phyloP scores from a whole-genome alignment of 2,888 invertebrate genomes.

The Thymelicus acteon region DNA sequence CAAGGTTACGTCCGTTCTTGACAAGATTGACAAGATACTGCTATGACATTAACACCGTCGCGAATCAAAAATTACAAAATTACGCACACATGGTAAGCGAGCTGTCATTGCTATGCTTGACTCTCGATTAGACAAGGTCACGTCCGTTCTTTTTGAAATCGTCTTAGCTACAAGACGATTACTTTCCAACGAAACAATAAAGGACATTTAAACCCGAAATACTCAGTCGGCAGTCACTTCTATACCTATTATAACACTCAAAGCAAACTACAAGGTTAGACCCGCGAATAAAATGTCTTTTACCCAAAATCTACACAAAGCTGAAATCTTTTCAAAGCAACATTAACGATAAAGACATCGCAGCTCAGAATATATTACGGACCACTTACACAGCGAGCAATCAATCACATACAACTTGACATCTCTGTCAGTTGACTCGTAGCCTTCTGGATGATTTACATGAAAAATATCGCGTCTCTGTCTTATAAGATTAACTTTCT shows the following conservation, averaged over 20 bases:
- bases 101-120: too few relatives aligned
- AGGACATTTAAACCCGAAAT: too few relatives aligned
- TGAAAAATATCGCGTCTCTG: conserved; percentile 48
- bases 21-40: too few relatives aligned
- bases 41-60: too few relatives aligned
- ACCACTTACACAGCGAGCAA: conserved; percentile 50
- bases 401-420: conserved; percentile 59
- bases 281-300: background rate
- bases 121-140: too few relatives aligned
- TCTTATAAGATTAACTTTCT: conserved; percentile 48
- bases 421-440: conserved; percentile 57
- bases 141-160: too few relatives aligned
- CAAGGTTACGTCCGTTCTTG: too few relatives aligned
- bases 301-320: conserved; percentile 4
- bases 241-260: background rate
- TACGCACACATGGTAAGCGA: too few relatives aligned
- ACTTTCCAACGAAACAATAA: too few relatives aligned
- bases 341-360: conserved; percentile 35
- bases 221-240: background rate
- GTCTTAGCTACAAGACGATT: too few relatives aligned
- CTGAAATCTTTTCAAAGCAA: conserved; percentile 33
- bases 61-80: too few relatives aligned
- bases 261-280: background rate
- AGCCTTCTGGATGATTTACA: conserved; percentile 49
- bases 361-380: conserved; percentile 35